These are phyloP conservation scores for Baronia brevicornis DNA, from an alignment of 2,888 invertebrate species.

Conservation along the genomic window DNA sequence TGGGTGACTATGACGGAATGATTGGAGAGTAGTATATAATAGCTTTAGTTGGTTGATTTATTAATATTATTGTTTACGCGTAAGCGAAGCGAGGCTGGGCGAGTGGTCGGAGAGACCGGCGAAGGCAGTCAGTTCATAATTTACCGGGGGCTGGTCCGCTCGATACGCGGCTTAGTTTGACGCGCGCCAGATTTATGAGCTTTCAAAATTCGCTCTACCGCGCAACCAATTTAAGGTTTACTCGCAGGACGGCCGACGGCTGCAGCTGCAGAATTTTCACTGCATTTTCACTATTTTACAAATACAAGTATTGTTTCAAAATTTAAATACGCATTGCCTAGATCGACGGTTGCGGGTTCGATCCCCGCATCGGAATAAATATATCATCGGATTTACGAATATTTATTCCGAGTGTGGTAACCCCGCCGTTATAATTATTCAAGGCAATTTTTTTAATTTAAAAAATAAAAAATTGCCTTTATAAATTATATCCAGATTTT, in stretches of 20 bases:
- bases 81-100: constrained; percentile 7
- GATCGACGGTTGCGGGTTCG: no score
- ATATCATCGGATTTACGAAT: no score
- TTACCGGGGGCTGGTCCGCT: constrained; percentile 58
- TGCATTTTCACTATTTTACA: constrained; percentile 3
- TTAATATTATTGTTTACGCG: constrained; percentile 26
- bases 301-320: no score
- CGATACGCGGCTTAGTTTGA: constrained; percentile 74
- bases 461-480: no score
- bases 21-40: no score
- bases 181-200: constrained; percentile 69
- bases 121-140: constrained; percentile 55
- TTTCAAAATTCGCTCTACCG: constrained; percentile 59
- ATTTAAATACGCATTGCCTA: no score
- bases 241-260: constrained; percentile 13
- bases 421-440: no score
- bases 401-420: no score
- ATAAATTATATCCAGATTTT: no score
- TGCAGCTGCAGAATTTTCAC: constrained; percentile 9
- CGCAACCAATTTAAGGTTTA: constrained; percentile 37
- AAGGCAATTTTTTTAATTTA: no score
- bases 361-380: no score
- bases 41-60: constrained; percentile 24
- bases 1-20: no score
- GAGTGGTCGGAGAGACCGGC: constrained; percentile 7